Conservation (phyloP, 2,888 invertebrate genomes). For the Plagiodera versicolora region DNA sequence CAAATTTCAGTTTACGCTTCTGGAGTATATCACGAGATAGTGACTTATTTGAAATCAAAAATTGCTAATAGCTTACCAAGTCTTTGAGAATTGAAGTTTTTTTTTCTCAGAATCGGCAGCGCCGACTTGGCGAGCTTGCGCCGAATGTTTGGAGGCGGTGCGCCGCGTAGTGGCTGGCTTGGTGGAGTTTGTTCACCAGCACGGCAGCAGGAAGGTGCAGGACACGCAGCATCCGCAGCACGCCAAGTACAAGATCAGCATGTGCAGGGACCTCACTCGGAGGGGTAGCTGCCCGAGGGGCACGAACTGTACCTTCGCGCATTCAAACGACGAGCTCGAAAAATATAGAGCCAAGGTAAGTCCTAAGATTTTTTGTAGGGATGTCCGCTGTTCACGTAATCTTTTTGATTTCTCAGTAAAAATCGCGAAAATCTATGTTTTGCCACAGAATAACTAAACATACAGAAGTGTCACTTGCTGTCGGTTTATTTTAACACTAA, state of each 20-base stretch:
- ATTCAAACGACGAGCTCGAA: conserved; percentile 88
- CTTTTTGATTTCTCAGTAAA: too few relatives aligned
- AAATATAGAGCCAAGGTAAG: conserved; percentile 59
- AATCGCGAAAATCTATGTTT: too few relatives aligned
- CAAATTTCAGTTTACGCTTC: too few relatives aligned
- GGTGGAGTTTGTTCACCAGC: conserved; percentile 76
- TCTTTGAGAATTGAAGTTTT: too few relatives aligned
- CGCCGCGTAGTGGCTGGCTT: conserved; percentile 74
- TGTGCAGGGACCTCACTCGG: conserved; percentile 83
- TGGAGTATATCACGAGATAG: too few relatives aligned
- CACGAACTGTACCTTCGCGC: conserved; percentile 87
- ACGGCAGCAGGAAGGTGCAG: conserved; percentile 68
- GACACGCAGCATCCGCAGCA: conserved; percentile 63
- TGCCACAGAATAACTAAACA: too few relatives aligned
- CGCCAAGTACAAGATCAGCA: conserved; percentile 84
- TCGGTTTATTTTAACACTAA: too few relatives aligned
- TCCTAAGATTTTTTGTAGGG: too few relatives aligned
- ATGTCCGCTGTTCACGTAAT: too few relatives aligned
- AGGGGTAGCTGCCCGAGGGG: conserved; percentile 85
- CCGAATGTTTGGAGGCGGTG: conserved; percentile 69
- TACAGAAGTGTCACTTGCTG: too few relatives aligned
- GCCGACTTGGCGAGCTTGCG: conserved; percentile 67
- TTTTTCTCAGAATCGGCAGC: conserved; percentile 60
- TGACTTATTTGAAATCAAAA: too few relatives aligned
- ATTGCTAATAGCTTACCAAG: too few relatives aligned